Conservation (phyloP, 2,797 vertebrate species). For the Otolemur crassicaudatus region DNA sequence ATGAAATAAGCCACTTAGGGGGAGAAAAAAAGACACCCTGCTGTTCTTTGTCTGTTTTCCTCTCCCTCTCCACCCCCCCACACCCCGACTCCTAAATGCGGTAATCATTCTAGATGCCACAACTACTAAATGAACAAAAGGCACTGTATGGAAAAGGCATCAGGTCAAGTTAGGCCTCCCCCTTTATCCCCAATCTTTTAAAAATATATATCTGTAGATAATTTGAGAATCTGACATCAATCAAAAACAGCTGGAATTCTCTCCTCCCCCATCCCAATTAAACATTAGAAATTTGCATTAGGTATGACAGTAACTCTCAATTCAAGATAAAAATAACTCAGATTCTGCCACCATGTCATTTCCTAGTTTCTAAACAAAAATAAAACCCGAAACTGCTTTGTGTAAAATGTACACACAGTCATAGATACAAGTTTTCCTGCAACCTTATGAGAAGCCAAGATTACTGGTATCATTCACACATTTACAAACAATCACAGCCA, state of each 20-base stretch:
- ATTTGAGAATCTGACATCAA: conserved; percentile 73
- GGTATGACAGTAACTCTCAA: conserved; percentile 86
- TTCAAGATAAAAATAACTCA: conserved; percentile 87
- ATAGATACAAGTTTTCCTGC: conserved; percentile 80
- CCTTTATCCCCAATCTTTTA: conserved; percentile 63
- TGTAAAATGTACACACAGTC: conserved; percentile 67
- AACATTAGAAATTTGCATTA: conserved; percentile 83
- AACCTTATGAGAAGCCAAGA: conserved; percentile 64
- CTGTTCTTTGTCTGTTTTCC: conserved; percentile 88
- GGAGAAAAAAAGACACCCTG: conserved; percentile 75
- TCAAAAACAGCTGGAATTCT: conserved; percentile 84
- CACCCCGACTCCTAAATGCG: conserved; percentile 81
- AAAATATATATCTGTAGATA: conserved; percentile 55
- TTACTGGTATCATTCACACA: conserved; percentile 57
- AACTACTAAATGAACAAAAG: conserved; percentile 84
- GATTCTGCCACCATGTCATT: conserved; percentile 82
- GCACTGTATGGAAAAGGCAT: conserved; percentile 77
- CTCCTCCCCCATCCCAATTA: conserved; percentile 66
- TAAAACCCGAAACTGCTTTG: conserved; percentile 67
- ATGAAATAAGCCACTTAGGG: conserved; percentile 78
- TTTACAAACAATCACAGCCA: conserved; percentile 76
- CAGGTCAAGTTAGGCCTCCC: conserved; percentile 81
- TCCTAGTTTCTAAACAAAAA: conserved; percentile 87
- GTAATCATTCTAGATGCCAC: conserved; percentile 80
- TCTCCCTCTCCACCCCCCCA: conserved; percentile 65